Base-by-base conservation (phyloP, 2,888 invertebrate genomes). In the Xiphydria camelus region DNA sequence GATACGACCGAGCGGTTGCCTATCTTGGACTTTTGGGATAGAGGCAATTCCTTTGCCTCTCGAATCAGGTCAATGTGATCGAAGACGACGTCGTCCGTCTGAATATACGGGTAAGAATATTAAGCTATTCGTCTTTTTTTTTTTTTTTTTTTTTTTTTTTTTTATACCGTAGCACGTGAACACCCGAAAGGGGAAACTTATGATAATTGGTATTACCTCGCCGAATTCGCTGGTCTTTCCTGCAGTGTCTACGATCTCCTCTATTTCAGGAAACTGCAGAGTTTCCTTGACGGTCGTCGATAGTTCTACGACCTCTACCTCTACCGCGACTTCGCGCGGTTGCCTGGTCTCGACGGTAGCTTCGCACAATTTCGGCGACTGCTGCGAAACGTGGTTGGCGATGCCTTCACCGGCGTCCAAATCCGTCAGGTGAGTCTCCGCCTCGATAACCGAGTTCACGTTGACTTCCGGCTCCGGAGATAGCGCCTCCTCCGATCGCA, bases 231-330 rank as follows among this genome's bases (percentile, higher is more conserved):
- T 67, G 17, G 60, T 61, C 41, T 67, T 70, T 12, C 62, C 55
- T n/a, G n/a, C n/a, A 1, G 66, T 65, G 33, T 74, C 73, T 6
- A 59, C 49, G 33, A 75, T 74, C 31, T 72, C 64, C 41, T 74
- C 73, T 49, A 75, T 70, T 36, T 73, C 67, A 4, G 75, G 68
- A 52, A 70, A 75, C 45, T 75, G 73, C 7, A 69, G 55, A 6
- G 53, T 64, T 44, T 75, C 73, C 41, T 71, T 73, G 1, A 71
- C 70, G 40, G 68, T 70, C 18, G 70, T 73, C 19, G 67, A 58
- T 14, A 75, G 47, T 32, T 74, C 73, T 17, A 73, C 68, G 26
- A 74, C 58, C 36, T 73, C 70, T 2, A 73, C 66, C 22, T 70
- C 65, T 29, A 65, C 59, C 4, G 64, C 55, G 3, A 64, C 36